phyloP scores from a whole-genome alignment of 2,797 vertebrate species.

The Hipposideros larvatus region DNA sequence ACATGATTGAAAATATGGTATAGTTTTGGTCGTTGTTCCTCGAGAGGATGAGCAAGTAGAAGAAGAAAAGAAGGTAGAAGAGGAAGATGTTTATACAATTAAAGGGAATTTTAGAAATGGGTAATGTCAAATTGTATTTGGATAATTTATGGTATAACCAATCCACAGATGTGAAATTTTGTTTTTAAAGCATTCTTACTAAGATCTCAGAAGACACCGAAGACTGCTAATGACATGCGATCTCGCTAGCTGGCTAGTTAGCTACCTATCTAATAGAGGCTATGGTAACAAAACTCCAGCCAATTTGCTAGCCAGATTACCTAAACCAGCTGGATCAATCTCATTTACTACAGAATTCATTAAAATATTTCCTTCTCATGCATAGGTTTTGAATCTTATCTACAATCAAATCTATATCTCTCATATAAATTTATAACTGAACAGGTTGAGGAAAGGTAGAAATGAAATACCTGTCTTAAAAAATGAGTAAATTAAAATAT shows the following conservation, averaged over 20 bases:
- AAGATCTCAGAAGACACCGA: background rate
- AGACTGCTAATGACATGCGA: background rate
- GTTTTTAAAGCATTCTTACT: conserved; percentile 35
- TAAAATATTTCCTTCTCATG: background rate
- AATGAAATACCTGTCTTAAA: background rate
- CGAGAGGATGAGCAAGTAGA: background rate
- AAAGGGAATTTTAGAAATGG: background rate
- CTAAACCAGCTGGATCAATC: background rate
- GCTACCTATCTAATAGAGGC: background rate
- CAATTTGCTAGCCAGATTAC: background rate
- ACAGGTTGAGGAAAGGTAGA: background rate
- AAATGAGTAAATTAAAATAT: conserved; percentile 13
- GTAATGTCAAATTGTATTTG: background rate
- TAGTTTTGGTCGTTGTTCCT: background rate
- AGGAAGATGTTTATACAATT: background rate
- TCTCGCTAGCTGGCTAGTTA: background rate
- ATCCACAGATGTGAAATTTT: background rate
- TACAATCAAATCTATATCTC: background rate
- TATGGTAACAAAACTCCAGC: background rate
- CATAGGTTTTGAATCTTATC: background rate
- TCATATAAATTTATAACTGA: conserved; percentile 41
- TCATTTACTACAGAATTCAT: background rate
- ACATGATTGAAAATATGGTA: background rate
- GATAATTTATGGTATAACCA: background rate
- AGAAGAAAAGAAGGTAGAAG: background rate